Conservation (phyloP, 2,797 vertebrate species). For the Spea hammondii region DNA sequence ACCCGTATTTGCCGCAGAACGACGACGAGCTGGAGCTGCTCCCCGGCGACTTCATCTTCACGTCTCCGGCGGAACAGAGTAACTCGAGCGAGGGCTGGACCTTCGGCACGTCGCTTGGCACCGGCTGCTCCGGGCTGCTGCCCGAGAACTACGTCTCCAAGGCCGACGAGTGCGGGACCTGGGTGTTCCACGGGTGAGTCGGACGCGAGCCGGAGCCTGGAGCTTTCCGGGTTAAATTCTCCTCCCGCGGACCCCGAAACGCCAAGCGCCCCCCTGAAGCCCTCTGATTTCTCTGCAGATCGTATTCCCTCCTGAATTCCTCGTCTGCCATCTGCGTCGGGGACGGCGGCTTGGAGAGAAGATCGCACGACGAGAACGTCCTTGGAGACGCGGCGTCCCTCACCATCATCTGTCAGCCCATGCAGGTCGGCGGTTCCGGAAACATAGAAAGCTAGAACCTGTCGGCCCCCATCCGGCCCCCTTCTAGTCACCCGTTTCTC, state of each 20-base stretch:
- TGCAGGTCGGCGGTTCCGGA: slow-evolving; percentile 75
- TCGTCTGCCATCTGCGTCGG: slow-evolving; percentile 67
- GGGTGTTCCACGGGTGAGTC: slow-evolving; percentile 92
- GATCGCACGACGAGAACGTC: slow-evolving; percentile 79
- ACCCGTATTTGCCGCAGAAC: slow-evolving; percentile 93
- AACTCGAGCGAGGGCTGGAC: slow-evolving; percentile 95
- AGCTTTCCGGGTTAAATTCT: no score
- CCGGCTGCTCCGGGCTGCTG: slow-evolving; percentile 88
- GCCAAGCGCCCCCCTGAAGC: no score
- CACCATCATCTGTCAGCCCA: slow-evolving; percentile 81
- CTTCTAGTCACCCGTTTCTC: no score
- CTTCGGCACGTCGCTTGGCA: slow-evolving; percentile 85
- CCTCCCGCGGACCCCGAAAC: no score
- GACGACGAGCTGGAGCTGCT: slow-evolving; percentile 94
- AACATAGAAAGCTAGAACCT: no score
- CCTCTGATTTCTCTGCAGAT: slow-evolving; percentile 65
- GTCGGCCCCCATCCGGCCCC: no score
- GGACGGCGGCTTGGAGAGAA: slow-evolving; percentile 79
- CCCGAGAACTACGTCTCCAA: slow-evolving; percentile 94
- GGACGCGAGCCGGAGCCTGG: background rate
- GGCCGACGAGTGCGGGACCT: slow-evolving; percentile 92
- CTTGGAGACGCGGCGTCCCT: slow-evolving; percentile 72
- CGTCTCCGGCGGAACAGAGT: slow-evolving; percentile 88
- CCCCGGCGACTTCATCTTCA: slow-evolving; percentile 93
- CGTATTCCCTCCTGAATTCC: slow-evolving; percentile 85